Evolutionary conservation across 92 coral and sea anemone species (phyloP).

Genomic region (Meandrina meandrites): DNA sequence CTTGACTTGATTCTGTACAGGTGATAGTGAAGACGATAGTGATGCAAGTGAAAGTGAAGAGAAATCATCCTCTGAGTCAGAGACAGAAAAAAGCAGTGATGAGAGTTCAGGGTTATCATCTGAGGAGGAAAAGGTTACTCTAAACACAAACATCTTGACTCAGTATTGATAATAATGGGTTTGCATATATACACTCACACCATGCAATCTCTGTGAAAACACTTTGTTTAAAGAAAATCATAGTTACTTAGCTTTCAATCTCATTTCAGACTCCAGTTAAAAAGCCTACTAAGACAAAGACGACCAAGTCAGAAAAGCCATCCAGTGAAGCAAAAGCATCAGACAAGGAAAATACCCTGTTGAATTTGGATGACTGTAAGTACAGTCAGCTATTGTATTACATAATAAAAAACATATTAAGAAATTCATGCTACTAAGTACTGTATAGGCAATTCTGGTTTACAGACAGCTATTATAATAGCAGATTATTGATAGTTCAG

Average conservation of each 20-base stretch:
- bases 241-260: neutral
- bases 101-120: conserved; percentile 61
- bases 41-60: conserved; percentile 56
- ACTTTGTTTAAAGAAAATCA: neutral
- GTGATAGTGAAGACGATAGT: conserved; percentile 61
- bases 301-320: conserved; percentile 54
- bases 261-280: conserved; percentile 39
- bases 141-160: neutral
- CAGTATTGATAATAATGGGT: neutral
- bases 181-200: no score
- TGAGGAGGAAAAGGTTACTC: conserved; percentile 70
- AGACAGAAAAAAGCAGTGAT: conserved; percentile 65
- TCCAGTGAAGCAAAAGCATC: neutral
- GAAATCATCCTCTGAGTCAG: conserved; percentile 65
- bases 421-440: no score
- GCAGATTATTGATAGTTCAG: no score
- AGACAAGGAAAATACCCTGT: conserved; percentile 35
- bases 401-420: no score
- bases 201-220: no score
- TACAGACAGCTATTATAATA: no score
- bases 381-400: neutral
- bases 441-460: no score
- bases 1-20: neutral
- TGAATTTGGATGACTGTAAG: conserved; percentile 83
- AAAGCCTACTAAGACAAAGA: conserved; percentile 50